Conservation (phyloP, 2,888 invertebrate species). For the Resseliella maxima region DNA sequence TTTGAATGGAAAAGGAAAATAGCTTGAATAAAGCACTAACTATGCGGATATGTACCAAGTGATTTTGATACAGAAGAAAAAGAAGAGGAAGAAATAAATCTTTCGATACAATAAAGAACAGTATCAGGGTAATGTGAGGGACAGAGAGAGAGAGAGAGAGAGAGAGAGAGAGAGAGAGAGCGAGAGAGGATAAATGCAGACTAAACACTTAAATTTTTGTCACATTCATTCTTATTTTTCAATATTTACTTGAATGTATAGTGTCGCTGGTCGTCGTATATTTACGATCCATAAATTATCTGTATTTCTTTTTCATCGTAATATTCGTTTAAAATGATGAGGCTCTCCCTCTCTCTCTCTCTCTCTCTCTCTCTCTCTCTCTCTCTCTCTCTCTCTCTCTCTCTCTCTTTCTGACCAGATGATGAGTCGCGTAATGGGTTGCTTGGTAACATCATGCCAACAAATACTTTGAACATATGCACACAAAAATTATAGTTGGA, state of each 20-base stretch:
- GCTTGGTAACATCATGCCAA: slow-evolving; percentile 4
- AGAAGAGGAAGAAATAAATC: too few relatives aligned
- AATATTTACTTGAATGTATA: background rate
- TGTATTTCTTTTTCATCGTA: background rate
- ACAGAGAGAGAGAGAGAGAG: background rate
- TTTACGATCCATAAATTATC: slow-evolving; percentile 38
- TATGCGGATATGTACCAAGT: background rate
- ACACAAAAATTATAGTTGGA: background rate
- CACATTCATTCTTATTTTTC: background rate
- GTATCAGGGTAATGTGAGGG: too few relatives aligned
- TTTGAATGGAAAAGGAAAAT: background rate
- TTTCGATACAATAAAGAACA: slow-evolving; percentile 6
- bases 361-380: too few relatives aligned
- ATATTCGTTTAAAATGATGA: slow-evolving; percentile 1
- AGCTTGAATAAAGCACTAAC: background rate
- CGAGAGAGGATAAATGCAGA: background rate
- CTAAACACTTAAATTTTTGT: slow-evolving; percentile 15
- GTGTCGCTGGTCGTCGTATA: background rate
- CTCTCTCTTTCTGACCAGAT: slow-evolving; percentile 11
- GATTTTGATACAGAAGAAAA: background rate
- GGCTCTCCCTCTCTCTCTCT: too few relatives aligned
- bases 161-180: too few relatives aligned
- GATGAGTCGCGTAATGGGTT: background rate
- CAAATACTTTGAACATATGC: background rate
- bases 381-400: too few relatives aligned